These are phyloP conservation scores for Ceyx erithaca DNA, from an alignment of 2,797 vertebrate species.

Conservation along the genomic window DNA sequence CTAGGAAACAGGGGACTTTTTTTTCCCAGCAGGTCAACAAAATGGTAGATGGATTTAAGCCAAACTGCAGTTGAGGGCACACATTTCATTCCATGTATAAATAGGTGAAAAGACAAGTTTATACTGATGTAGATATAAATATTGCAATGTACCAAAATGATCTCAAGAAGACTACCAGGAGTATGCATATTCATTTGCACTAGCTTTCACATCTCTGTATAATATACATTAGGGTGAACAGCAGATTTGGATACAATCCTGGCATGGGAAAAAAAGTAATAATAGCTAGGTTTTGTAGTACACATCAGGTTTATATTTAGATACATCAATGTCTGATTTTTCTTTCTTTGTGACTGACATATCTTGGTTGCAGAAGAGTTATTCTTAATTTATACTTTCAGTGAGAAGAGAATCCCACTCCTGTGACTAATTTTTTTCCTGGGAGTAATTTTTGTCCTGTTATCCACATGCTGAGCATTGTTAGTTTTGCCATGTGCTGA, in stretches of 20 bases:
- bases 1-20: conserved; percentile 17
- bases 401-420: not conserved
- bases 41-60: conserved; percentile 63
- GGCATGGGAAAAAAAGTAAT: not conserved
- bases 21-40: conserved; percentile 60
- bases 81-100: conserved; percentile 50
- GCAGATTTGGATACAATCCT: not conserved
- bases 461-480: not conserved
- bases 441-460: not conserved
- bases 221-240: not conserved
- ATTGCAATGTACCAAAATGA: conserved; percentile 66
- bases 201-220: not conserved
- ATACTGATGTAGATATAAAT: conserved; percentile 42
- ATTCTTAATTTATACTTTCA: not conserved
- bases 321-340: not conserved
- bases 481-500: not conserved
- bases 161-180: conserved; percentile 61
- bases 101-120: conserved; percentile 69
- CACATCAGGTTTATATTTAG: not conserved
- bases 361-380: not conserved
- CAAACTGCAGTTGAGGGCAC: conserved; percentile 49
- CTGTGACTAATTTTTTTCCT: not conserved
- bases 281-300: not conserved
- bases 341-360: not conserved
- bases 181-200: not conserved